Evolutionary conservation across 2,888 invertebrate genomes (phyloP).

Genomic region (Nymphalis c-album): DNA sequence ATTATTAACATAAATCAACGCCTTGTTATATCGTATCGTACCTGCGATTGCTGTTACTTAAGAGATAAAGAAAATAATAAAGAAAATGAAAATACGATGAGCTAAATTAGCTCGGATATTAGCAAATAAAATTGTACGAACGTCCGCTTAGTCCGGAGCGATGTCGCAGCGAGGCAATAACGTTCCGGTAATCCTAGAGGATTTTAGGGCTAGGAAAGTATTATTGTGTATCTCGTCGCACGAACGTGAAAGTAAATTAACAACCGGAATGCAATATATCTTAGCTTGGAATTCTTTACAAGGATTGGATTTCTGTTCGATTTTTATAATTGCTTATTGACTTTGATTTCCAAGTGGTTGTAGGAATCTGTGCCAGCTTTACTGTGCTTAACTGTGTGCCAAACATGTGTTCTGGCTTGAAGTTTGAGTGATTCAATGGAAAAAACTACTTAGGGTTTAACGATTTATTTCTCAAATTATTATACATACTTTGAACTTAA

Average conservation of each 20-base stretch:
- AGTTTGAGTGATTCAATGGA: too few relatives aligned
- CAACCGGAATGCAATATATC: slow-evolving; percentile 65
- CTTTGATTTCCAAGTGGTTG: background rate
- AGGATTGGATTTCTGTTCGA: slow-evolving; percentile 3
- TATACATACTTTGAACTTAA: too few relatives aligned
- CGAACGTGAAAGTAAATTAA: slow-evolving; percentile 60
- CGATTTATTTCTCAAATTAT: too few relatives aligned
- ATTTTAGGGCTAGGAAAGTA: slow-evolving; percentile 47
- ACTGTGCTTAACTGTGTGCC: too few relatives aligned
- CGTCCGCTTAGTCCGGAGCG: slow-evolving; percentile 39
- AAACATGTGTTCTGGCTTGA: too few relatives aligned
- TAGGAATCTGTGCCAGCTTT: background rate
- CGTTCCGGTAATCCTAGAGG: slow-evolving; percentile 61
- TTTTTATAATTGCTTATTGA: background rate
- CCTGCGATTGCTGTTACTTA: background rate
- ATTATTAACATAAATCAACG: too few relatives aligned
- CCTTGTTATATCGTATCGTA: background rate
- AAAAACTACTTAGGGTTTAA: too few relatives aligned
- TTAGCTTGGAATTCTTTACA: slow-evolving; percentile 15
- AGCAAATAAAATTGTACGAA: slow-evolving; percentile 56
- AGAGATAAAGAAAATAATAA: slow-evolving; percentile 22
- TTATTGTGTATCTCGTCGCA: slow-evolving; percentile 52
- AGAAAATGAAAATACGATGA: slow-evolving; percentile 28
- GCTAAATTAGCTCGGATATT: slow-evolving; percentile 52
- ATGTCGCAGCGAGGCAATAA: slow-evolving; percentile 57